Conservation (phyloP, 2,113 vertebrate genomes). For the Solea senegalensis region DNA sequence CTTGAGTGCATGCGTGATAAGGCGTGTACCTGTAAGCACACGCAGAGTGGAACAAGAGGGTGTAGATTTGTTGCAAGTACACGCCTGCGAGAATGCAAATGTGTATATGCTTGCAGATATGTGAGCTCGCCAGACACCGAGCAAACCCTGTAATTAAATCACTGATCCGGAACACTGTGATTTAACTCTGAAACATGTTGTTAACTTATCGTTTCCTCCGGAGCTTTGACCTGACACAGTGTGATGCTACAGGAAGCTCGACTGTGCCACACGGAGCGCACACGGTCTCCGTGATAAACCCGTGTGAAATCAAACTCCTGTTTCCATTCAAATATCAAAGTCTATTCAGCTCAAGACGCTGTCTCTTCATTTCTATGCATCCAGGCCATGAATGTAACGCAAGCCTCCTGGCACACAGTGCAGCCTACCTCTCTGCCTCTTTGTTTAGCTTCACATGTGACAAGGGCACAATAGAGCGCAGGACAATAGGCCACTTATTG, state of each 20-base stretch:
- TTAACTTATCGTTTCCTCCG: neutral
- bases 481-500: conserved; percentile 76
- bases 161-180: conserved; percentile 2
- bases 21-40: conserved; percentile 42
- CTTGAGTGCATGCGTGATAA: neutral
- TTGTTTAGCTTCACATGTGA: conserved; percentile 71
- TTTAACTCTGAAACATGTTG: conserved; percentile 14
- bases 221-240: neutral
- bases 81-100: conserved; percentile 28
- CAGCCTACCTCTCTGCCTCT: conserved; percentile 60
- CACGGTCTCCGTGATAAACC: conserved; percentile 7
- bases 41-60: conserved; percentile 24
- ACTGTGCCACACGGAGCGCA: conserved; percentile 6
- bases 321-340: conserved; percentile 49
- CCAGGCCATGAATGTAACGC: conserved; percentile 61
- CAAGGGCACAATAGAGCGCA: conserved; percentile 59
- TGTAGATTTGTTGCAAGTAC: conserved; percentile 19
- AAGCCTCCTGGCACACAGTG: conserved; percentile 60
- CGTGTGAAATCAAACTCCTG: conserved; percentile 9
- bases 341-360: conserved; percentile 32
- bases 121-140: neutral
- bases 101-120: neutral
- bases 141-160: conserved; percentile 13
- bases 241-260: neutral
- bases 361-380: conserved; percentile 57